These are phyloP conservation scores for Rhombomys opimus DNA, from an alignment of 2,113 vertebrate species.

Conservation along the genomic window DNA sequence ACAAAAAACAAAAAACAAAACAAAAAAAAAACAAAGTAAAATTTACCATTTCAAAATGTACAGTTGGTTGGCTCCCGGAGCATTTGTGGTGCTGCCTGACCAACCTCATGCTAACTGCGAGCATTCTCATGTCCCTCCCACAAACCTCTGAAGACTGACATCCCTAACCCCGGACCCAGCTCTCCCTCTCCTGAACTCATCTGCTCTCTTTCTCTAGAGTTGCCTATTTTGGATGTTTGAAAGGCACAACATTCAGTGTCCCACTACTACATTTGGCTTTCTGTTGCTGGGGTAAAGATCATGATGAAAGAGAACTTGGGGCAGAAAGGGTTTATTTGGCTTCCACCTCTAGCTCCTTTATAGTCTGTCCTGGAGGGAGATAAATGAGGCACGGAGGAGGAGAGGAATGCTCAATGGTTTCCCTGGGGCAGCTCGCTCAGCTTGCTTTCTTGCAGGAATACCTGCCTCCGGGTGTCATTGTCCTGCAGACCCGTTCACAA, in stretches of 20 bases:
- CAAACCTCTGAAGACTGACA: background rate
- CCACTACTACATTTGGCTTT: background rate
- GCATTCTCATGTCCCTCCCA: background rate
- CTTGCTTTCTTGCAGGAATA: background rate
- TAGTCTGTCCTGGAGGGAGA: background rate
- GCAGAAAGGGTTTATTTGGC: background rate
- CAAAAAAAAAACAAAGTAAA: background rate
- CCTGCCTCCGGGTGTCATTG: background rate
- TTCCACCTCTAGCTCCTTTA: background rate
- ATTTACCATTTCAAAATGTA: background rate
- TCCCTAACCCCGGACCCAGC: background rate
- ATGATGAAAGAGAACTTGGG: background rate
- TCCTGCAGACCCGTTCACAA: background rate
- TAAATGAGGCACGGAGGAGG: background rate
- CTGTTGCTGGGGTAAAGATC: background rate
- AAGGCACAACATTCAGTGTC: background rate
- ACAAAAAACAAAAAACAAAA: too few relatives aligned
- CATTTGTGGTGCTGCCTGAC: background rate
- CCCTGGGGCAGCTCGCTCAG: background rate
- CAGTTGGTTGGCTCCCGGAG: background rate
- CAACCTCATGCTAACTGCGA: background rate
- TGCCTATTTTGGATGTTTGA: background rate
- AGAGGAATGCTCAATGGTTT: background rate
- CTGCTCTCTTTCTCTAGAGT: background rate
- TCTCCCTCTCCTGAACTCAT: background rate